Base-by-base conservation (phyloP, 53 echinoderm and acorn worm genomes). In the Crossaster papposus region DNA sequence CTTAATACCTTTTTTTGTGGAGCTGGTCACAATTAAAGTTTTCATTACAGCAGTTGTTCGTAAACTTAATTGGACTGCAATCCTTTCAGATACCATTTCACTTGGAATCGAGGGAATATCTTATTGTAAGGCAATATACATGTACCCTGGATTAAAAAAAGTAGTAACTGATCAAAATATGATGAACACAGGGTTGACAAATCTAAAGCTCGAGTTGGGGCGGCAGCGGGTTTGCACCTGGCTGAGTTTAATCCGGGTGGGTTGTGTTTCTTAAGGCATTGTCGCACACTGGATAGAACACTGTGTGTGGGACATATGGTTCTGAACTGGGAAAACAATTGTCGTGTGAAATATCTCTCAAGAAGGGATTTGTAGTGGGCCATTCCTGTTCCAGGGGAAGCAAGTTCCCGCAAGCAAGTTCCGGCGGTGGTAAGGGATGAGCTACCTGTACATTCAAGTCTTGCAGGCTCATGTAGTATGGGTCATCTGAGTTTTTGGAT, bases 301-400 rank as follows among this genome's bases (percentile, higher is more conserved):
- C 33, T 30, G 72, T 32, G 31, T 72, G 75, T 32, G 75, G 75
- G 32, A 74, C 75, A 74, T 74, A 74, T 35, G 4, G 11, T 33
- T 33, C 75, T 74, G 75, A 0, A 36, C 11, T 74, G 15, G 75
- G 36, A 74, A 34, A 10, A 74, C 36, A 36, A 31, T 17, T 71
- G 33, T 1, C 36, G 0, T 36, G 14, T 74, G 75, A 2, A 0
- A 36, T 2, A 74, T 36, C 38, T 37, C 26, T 14, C 35, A 68
- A 65, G 82, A 82, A 13, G 4, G 36, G 82, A 36, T 68, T 82
- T 38, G 68, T 68, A 11, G 0, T 5, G 22, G 7, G 36, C 38
- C 33, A 37, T 70, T 83, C 50, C 50, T 26, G 65, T 70, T 8
- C 83, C 70, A 50, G 83, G 65, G 68, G 83, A 36, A 70, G 23